A percentile compares a stretch with the other conserved stretches of the same genome.
These are phyloP conservation scores for Hippolais icterina DNA, from an alignment of 2,113 vertebrate genomes.

Conservation along the genomic window DNA sequence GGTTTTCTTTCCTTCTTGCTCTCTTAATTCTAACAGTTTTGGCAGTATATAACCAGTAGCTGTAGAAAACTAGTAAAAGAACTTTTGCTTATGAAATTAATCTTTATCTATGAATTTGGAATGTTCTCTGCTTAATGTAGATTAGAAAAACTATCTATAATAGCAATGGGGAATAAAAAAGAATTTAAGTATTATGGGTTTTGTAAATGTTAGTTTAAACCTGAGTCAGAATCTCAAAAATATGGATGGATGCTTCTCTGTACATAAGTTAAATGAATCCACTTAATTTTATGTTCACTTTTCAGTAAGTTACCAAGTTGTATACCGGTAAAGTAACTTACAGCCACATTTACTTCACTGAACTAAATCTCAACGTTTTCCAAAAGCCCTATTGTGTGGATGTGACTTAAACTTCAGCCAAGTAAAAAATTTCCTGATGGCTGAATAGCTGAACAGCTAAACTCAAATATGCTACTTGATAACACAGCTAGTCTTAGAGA, in stretches of 20 bases:
- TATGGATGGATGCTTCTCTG: neutral
- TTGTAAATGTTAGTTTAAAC: neutral
- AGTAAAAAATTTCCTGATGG: neutral
- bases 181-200: constrained; percentile 56
- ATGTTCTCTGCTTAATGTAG: constrained; percentile 59
- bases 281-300: neutral
- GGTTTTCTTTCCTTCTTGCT: constrained; percentile 24
- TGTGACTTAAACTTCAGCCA: neutral
- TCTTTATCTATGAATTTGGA: constrained; percentile 46
- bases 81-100: constrained; percentile 59
- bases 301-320: neutral
- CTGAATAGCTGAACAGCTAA: neutral
- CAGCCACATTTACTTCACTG: neutral
- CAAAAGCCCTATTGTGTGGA: neutral
- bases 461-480: neutral
- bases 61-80: constrained; percentile 38
- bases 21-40: constrained; percentile 65
- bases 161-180: constrained; percentile 54
- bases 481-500: neutral
- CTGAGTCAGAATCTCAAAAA: neutral
- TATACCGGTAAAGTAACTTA: neutral
- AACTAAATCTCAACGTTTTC: neutral
- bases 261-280: neutral
- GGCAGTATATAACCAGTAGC: constrained; percentile 36
- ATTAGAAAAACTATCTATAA: constrained; percentile 46